These are phyloP conservation scores for Pseudotriccus pelzelni DNA, from an alignment of 2,797 vertebrate species.

Conservation along the genomic window DNA sequence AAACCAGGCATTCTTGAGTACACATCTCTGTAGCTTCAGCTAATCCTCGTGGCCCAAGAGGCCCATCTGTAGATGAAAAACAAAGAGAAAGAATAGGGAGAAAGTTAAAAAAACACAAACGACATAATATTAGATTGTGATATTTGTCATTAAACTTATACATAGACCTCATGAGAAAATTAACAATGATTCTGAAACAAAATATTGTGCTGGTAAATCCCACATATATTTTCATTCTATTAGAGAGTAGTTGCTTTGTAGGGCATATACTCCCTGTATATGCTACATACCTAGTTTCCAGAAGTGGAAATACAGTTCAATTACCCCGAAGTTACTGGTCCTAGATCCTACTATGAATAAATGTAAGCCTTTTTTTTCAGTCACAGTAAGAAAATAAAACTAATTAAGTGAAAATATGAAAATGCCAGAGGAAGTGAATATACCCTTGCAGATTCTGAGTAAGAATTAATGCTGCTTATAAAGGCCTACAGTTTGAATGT, in stretches of 20 bases:
- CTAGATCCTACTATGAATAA: not conserved
- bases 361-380: not conserved
- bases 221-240: not conserved
- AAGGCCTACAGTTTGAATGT: not conserved
- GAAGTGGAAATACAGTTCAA: not conserved
- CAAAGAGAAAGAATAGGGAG: not conserved
- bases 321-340: not conserved
- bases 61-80: constrained; percentile 82
- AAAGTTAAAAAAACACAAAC: not conserved
- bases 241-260: not conserved
- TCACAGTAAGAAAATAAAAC: not conserved
- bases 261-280: too few species aligned
- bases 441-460: not conserved
- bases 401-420: not conserved
- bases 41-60: constrained; percentile 92
- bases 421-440: not conserved
- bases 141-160: not conserved
- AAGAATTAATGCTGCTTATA: not conserved
- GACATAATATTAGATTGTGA: not conserved
- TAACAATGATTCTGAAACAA: not conserved
- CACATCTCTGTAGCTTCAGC: constrained; percentile 99
- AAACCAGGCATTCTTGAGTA: constrained; percentile 96
- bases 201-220: not conserved
- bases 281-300: not conserved
- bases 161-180: not conserved